phyloP scores from a whole-genome alignment of 1,140 invertebrate genomes.

The Philotrypesis tridentata region DNA sequence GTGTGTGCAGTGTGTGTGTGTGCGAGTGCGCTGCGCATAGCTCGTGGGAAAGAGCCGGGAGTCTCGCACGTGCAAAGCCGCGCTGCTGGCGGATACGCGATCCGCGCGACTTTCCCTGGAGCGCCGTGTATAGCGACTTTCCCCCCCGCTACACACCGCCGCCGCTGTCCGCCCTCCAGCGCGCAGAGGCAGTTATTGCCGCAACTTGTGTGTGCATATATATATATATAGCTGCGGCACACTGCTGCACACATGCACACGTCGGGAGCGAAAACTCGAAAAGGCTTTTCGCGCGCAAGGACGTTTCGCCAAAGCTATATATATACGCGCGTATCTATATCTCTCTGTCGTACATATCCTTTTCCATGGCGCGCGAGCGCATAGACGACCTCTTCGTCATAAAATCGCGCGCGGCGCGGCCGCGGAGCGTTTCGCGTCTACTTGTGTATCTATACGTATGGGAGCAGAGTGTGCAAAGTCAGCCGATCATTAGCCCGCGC shows the following conservation, averaged over 20 bases:
- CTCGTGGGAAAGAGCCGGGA: slow-evolving; percentile 15
- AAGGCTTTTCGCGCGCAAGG: slow-evolving; percentile 18
- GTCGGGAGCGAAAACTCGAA: slow-evolving; percentile 2
- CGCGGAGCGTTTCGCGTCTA: neutral
- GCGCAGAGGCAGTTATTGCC: neutral
- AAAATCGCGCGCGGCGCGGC: no score
- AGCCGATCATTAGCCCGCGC: neutral
- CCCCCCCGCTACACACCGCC: neutral
- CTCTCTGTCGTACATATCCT: no score
- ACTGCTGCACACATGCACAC: neutral
- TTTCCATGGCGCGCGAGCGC: no score
- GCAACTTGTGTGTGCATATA: neutral
- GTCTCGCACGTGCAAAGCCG: slow-evolving; percentile 10
- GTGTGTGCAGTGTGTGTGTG: neutral
- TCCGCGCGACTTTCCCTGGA: slow-evolving; percentile 25
- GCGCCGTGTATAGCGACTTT: slow-evolving; percentile 14
- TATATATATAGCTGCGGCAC: no score
- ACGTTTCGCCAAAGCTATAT: neutral
- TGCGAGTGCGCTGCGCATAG: neutral
- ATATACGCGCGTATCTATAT: no score
- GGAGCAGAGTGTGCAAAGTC: neutral
- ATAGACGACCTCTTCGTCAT: neutral
- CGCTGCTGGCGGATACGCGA: slow-evolving; percentile 38
- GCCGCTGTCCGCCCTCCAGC: slow-evolving; percentile 37
- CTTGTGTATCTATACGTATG: neutral